Conservation (phyloP, 2,888 invertebrate species). For the Dasypolia templi region DNA sequence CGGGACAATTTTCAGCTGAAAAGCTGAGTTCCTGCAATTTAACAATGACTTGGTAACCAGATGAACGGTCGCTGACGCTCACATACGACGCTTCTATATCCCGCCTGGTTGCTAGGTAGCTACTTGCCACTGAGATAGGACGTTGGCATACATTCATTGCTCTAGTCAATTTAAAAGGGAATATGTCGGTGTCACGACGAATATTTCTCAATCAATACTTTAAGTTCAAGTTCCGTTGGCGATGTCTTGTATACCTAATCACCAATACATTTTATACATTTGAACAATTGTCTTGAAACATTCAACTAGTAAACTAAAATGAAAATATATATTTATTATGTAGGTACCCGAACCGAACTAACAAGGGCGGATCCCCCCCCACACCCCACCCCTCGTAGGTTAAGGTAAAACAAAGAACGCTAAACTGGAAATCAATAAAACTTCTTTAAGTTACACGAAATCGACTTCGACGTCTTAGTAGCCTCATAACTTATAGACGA, state of each 20-base stretch:
- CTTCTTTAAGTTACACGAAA: no score
- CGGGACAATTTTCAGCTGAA: background rate
- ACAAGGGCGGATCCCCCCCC: no score
- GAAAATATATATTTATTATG: constrained; percentile 6
- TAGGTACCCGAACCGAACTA: background rate
- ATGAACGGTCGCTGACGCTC: constrained; percentile 42
- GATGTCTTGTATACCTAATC: constrained; percentile 39
- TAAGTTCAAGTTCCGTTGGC: constrained; percentile 42
- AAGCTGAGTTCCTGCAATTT: constrained; percentile 25
- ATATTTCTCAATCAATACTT: constrained; percentile 30
- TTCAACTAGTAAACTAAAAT: constrained; percentile 28
- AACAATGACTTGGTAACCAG: constrained; percentile 36
- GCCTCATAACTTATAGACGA: no score
- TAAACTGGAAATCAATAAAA: no score
- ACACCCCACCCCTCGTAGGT: no score
- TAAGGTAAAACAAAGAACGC: no score
- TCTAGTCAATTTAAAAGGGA: constrained; percentile 51
- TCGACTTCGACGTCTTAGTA: no score
- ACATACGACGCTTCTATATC: constrained; percentile 54
- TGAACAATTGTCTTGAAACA: constrained; percentile 23
- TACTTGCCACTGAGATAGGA: constrained; percentile 47
- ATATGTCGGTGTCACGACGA: constrained; percentile 31
- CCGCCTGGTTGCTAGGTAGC: constrained; percentile 51
- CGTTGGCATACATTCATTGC: constrained; percentile 54
- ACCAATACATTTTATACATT: no score